phyloP scores from a whole-genome alignment of 1,140 invertebrate genomes.

The Fopius arisanus region DNA sequence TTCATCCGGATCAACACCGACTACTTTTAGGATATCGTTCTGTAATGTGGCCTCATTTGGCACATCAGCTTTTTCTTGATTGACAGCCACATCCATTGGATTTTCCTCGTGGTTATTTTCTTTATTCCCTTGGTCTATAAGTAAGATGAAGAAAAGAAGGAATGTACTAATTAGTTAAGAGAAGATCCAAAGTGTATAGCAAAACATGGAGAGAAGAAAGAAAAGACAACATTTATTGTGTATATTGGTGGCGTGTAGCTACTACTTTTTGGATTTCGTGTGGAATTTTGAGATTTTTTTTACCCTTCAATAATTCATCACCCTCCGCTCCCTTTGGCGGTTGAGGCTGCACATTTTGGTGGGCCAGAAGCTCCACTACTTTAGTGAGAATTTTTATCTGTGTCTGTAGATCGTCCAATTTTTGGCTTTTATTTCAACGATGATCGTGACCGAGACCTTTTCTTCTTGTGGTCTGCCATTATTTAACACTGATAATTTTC shows the following conservation, averaged over 20 bases:
- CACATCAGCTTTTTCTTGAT: not conserved
- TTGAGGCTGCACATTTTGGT: not conserved
- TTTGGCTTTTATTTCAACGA: not conserved
- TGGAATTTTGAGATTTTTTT: not conserved
- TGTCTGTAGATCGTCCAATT: slow-evolving; percentile 11
- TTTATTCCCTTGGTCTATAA: not conserved
- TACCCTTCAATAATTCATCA: no score
- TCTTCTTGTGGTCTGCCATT: not conserved
- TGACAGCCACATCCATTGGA: not conserved
- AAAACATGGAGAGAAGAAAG: no score
- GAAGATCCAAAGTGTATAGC: no score
- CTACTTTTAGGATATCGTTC: not conserved
- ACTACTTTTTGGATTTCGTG: not conserved
- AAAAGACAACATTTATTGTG: no score
- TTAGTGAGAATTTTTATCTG: slow-evolving; percentile 20
- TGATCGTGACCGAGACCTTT: slow-evolving; percentile 21
- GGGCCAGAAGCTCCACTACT: not conserved
- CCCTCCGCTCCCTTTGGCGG: no score
- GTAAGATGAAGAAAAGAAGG: not conserved
- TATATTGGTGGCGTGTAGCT: not conserved
- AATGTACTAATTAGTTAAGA: not conserved
- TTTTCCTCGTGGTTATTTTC: no score
- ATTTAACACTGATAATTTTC: no score
- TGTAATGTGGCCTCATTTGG: not conserved
- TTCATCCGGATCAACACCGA: slow-evolving; percentile 17